phyloP scores from a whole-genome alignment of 2,888 invertebrate species.

The Cerastis rubricosa region DNA sequence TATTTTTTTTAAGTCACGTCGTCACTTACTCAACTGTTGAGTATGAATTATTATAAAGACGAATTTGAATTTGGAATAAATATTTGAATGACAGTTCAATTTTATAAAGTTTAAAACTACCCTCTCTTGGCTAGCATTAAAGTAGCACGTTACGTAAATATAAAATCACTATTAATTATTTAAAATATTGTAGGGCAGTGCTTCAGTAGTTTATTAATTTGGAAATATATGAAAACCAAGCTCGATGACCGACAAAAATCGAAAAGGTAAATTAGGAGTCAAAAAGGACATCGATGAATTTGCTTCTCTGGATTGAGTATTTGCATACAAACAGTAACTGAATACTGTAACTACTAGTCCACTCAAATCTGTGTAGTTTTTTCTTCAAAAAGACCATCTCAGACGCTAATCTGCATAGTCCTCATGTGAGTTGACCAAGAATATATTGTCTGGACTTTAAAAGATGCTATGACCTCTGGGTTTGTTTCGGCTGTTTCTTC shows the following conservation, averaged over 20 bases:
- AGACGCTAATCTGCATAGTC: too few relatives aligned
- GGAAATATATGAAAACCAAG: neutral
- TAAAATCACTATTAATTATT: neutral
- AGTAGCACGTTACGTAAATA: too few relatives aligned
- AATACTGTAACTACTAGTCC: neutral
- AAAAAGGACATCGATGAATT: neutral
- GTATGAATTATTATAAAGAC: neutral
- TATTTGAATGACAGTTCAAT: neutral
- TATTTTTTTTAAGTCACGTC: neutral
- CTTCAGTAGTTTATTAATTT: neutral
- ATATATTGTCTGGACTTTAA: too few relatives aligned
- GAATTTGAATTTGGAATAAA: conserved; percentile 48
- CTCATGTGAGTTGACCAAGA: too few relatives aligned
- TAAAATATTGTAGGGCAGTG: neutral
- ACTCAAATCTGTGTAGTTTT: too few relatives aligned
- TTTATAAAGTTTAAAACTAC: conserved; percentile 30
- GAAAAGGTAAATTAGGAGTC: conserved; percentile 21
- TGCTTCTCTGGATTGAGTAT: neutral
- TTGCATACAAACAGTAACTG: neutral
- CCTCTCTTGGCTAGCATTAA: neutral
- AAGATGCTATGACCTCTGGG: too few relatives aligned
- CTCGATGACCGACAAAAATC: neutral
- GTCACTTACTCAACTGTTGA: neutral
- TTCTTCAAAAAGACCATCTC: too few relatives aligned
- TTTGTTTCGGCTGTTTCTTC: too few relatives aligned